Evolutionary conservation across 1,140 invertebrate genomes (phyloP), one percentile per base, ranked within the genome.

Genomic region (Rhagoletis zephyria): DNA sequence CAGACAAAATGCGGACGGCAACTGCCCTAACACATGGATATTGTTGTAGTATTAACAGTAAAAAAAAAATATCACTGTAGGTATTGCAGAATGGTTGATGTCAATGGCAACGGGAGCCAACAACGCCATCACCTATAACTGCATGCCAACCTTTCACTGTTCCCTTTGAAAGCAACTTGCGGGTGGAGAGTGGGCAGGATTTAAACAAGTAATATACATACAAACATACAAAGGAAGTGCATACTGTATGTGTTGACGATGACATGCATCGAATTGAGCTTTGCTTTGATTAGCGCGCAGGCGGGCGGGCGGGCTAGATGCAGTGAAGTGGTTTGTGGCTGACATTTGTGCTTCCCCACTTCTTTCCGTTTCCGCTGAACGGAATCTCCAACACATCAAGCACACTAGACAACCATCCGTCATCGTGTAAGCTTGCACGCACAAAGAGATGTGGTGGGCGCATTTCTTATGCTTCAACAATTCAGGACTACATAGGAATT

Each of bases 151-250:
- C 10, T 19, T 67, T 67, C 40, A 42, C 30, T 40, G 6, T 30
- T 67, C 40, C 2, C 16, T 19, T 67, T 67, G n/a, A 30, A 30
- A 30, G 30, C 30, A 30, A 0, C 0, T 30, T 30, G n/a, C 12
- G 45, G 45, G 10, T 14, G 70, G 12, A 48, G 70, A 74, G n/a
- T 74, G n/a, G n/a, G 70, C 42, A 74, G 70, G 42, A 74, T 48
- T 74, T 74, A 42, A 74, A 45, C 70, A 74, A 74, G 12, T 40
- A 12, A 14, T 74, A 74, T 74, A 30, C 42, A 51, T 14, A 74
- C 48, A 42, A 1, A 16, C 6, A 16, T 74, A 48, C n/a, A 48
- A 6, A 56, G 51, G 0, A 56, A 9, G 9, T 56, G 51, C 51
- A 56, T 56, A 9, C 51, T 9, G 4, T 56, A 3, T 12, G 7